Base-by-base conservation (phyloP, 2,797 vertebrate species). In the Heliangelus exortis region DNA sequence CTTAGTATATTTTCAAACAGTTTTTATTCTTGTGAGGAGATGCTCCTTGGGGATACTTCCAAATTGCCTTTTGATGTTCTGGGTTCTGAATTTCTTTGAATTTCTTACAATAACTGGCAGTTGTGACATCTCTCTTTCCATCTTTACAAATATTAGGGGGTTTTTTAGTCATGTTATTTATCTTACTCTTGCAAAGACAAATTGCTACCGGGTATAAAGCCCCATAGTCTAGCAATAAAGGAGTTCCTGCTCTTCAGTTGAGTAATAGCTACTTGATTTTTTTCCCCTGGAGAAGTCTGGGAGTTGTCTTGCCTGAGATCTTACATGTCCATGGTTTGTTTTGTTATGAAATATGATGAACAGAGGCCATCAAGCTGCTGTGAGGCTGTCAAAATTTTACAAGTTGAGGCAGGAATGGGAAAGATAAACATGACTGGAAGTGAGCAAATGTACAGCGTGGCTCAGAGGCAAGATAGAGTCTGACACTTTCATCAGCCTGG, bases 271-370 rank as follows among this genome's bases (percentile, higher is more conserved):
- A 21, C 17, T 53, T 59, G 29, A 29, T 51, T 12, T 47, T 66
- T 12, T 26, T 36, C 45, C 12, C 1, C 18, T 63, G 22, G 3
- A 34, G 39, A 62, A 66, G 19, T 48, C 33, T 73, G 51, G 47
- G 33, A 15, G 14, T 82, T 82, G 18, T 41, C 34, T 28, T 96
- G 48, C 21, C 7, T 57, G 61, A 20, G 14, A 34, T 66, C 31
- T 67, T 77, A 6, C 3, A 12, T 0, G 9, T 15, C 77, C 1
- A 1, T 1, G 2, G 8, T n/a, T 84, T 45, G 12, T 36, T 10
- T 5, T 77, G 28, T 54, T 55, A n/a, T 18, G 7, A 36, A 36
- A 9, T 53, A 6, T 16, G 33, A 41, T 28, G 47, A 34, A 36
- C 41, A 54, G 57, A 45, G 41, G 22, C 12, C 31, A 5, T 74